These are phyloP conservation scores for Cisticola juncidis DNA, from an alignment of 2,113 vertebrate genomes.

Conservation along the genomic window DNA sequence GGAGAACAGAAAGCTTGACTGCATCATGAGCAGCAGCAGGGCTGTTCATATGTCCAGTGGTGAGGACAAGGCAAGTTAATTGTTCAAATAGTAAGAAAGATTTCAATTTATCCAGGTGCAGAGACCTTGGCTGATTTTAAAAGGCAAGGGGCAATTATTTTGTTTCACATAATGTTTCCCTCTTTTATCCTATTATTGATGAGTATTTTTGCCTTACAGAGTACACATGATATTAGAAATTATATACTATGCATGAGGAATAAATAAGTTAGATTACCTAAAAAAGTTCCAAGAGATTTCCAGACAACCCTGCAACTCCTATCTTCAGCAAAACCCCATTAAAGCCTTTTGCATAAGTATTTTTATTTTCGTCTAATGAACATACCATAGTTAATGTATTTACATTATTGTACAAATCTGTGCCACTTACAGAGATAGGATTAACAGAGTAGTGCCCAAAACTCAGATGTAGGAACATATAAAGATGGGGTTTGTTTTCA, in stretches of 20 bases:
- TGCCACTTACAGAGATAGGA: neutral
- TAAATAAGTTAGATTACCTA: neutral
- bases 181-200: neutral
- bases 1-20: neutral
- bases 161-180: neutral
- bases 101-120: neutral
- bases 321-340: neutral
- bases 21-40: neutral
- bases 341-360: neutral
- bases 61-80: neutral
- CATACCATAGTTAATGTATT: neutral
- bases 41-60: neutral
- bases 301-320: neutral
- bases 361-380: neutral
- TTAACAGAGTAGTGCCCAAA: neutral
- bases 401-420: neutral
- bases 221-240: neutral
- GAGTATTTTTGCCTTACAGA: neutral
- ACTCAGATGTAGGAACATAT: neutral
- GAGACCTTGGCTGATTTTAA: neutral
- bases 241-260: neutral
- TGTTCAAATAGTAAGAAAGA: neutral
- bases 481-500: neutral
- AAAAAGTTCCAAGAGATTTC: neutral
- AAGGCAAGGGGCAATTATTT: neutral